Conservation (phyloP, 2,888 invertebrate genomes). For the Malthinus seriepunctatus region DNA sequence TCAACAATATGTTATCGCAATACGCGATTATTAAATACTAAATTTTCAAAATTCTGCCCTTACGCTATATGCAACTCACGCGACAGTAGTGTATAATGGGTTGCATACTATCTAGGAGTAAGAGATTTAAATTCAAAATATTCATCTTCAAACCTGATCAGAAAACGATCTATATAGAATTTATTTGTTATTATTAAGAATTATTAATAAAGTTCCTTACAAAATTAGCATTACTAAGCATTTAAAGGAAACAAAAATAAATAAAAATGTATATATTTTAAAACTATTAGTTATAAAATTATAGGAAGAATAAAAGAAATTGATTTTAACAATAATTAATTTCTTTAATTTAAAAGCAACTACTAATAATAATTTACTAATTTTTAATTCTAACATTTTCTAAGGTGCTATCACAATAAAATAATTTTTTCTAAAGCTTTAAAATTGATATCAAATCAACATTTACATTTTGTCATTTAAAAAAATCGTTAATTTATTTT, state of each 20-base stretch:
- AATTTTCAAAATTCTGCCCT: too few relatives aligned
- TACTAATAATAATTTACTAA: conserved; percentile 28
- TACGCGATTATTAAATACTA: too few relatives aligned
- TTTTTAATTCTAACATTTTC: conserved; percentile 21
- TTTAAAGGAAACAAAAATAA: not conserved
- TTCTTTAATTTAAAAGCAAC: conserved; percentile 19
- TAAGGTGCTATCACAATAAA: conserved; percentile 29
- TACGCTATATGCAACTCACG: too few relatives aligned
- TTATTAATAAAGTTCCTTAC: too few relatives aligned
- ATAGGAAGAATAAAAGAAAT: conserved; percentile 2
- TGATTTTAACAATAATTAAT: conserved; percentile 10
- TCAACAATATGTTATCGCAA: too few relatives aligned
- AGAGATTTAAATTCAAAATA: too few relatives aligned
- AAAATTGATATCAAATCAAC: conserved; percentile 23
- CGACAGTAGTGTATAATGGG: too few relatives aligned
- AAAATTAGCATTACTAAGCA: not conserved
- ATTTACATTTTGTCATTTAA: conserved; percentile 20
- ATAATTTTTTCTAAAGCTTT: conserved; percentile 19
- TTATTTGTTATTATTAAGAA: too few relatives aligned
- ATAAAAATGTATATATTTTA: conserved; percentile 4
- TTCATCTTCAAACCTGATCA: too few relatives aligned
- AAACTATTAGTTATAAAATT: conserved; percentile 5
- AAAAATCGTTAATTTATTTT: conserved; percentile 18
- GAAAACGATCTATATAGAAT: too few relatives aligned
- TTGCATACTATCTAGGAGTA: too few relatives aligned